phyloP scores from a whole-genome alignment of 2,888 invertebrate species.

The Cabera pusaria region DNA sequence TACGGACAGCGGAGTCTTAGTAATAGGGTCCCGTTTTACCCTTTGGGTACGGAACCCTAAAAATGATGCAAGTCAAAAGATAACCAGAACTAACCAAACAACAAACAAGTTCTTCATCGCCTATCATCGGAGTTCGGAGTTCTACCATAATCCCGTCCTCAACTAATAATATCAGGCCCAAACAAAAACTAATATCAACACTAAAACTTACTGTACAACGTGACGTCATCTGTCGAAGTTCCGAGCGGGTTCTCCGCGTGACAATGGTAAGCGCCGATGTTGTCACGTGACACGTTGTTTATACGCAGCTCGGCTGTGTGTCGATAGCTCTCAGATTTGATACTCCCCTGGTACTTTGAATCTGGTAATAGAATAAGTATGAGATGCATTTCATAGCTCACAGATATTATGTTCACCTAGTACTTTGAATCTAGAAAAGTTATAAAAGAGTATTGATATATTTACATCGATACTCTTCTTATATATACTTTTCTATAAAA shows the following conservation, averaged over 20 bases:
- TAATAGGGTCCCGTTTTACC: too few relatives aligned
- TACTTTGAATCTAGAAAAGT: too few relatives aligned
- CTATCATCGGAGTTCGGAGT: neutral
- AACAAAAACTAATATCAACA: constrained; percentile 20
- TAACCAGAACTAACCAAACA: too few relatives aligned
- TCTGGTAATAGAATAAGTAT: constrained; percentile 36
- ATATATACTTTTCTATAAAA: too few relatives aligned
- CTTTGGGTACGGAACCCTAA: too few relatives aligned
- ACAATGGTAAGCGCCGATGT: constrained; percentile 86
- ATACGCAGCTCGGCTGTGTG: constrained; percentile 84
- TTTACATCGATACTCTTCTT: too few relatives aligned
- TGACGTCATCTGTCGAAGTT: constrained; percentile 84
- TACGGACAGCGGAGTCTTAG: too few relatives aligned
- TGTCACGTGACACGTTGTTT: constrained; percentile 74
- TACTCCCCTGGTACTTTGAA: constrained; percentile 56
- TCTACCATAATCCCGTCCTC: constrained; percentile 8
- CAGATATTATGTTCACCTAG: too few relatives aligned
- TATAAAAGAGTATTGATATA: too few relatives aligned
- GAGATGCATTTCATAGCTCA: too few relatives aligned
- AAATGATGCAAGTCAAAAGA: too few relatives aligned
- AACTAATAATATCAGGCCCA: constrained; percentile 17
- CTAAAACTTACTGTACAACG: constrained; percentile 84
- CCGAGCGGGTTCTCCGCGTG: constrained; percentile 86
- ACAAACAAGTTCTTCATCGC: too few relatives aligned
- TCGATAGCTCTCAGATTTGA: constrained; percentile 72